Evolutionary conservation across 1,140 invertebrate species (phyloP).

Genomic region (Ceratosolen fusciceps): DNA sequence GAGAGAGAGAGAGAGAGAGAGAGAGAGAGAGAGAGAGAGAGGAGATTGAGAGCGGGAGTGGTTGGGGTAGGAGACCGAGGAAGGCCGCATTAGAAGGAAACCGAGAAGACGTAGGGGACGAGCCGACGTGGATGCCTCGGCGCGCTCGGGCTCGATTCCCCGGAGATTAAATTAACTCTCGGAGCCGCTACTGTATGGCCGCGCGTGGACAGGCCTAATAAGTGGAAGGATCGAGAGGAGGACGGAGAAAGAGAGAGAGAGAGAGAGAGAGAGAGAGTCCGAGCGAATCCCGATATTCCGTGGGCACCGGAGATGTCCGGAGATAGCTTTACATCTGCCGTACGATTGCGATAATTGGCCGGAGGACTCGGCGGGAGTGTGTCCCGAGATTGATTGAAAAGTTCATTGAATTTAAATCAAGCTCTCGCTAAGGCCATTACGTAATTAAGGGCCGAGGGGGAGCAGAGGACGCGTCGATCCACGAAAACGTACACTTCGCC

Average conservation of each 20-base stretch:
- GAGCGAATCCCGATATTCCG: background rate
- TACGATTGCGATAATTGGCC: constrained; percentile 57
- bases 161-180: constrained; percentile 46
- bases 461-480: no score
- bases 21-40: background rate
- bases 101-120: background rate
- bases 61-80: background rate
- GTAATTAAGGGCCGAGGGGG: constrained; percentile 48
- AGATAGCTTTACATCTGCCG: constrained; percentile 56
- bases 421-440: constrained; percentile 44
- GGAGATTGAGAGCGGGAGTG: background rate
- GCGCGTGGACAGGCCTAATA: constrained; percentile 25
- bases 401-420: constrained; percentile 51
- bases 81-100: background rate
- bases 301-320: background rate
- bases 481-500: background rate
- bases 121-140: background rate
- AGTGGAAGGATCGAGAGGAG: background rate
- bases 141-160: constrained; percentile 7
- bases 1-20: background rate
- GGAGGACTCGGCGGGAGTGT: constrained; percentile 27
- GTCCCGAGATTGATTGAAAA: constrained; percentile 52
- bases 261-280: constrained; percentile 46
- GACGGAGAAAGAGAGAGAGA: constrained; percentile 48
- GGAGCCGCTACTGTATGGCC: constrained; percentile 37